Evolutionary conservation across 2,888 invertebrate species (phyloP).

Genomic region (Syrphus vitripennis): DNA sequence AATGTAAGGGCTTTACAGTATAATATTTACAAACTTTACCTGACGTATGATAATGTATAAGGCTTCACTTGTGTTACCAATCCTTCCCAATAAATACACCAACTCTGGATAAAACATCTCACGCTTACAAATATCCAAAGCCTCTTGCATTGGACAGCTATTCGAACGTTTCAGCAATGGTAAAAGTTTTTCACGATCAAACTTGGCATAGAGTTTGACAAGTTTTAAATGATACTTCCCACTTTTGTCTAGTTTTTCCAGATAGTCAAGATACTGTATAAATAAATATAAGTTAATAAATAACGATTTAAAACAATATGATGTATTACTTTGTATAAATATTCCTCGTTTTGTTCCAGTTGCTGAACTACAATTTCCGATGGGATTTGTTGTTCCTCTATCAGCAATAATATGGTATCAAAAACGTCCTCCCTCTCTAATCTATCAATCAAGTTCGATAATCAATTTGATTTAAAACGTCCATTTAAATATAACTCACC

Average conservation of each 20-base stretch:
- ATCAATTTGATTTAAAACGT: too few relatives aligned
- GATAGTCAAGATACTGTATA: constrained; percentile 91
- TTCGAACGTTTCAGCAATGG: constrained; percentile 94
- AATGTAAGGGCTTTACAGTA: too few relatives aligned
- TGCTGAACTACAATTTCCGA: constrained; percentile 91
- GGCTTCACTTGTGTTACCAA: constrained; percentile 95
- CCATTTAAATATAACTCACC: constrained; percentile 83
- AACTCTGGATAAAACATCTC: constrained; percentile 93
- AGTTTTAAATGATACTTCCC: constrained; percentile 93
- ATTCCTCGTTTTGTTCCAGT: constrained; percentile 87
- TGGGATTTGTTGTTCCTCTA: constrained; percentile 88
- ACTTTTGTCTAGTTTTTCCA: constrained; percentile 90
- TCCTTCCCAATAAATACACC: constrained; percentile 94
- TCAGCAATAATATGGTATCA: constrained; percentile 90
- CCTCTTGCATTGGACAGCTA: constrained; percentile 95
- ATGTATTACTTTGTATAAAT: constrained; percentile 88
- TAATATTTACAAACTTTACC: constrained; percentile 74
- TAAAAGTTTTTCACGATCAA: constrained; percentile 90
- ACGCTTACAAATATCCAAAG: constrained; percentile 92
- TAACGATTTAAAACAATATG: too few relatives aligned
- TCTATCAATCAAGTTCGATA: too few relatives aligned
- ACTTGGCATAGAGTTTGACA: constrained; percentile 95
- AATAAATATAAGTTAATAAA: too few relatives aligned
- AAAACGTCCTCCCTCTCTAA: constrained; percentile 95
- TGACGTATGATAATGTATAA: constrained; percentile 91